phyloP scores from a whole-genome alignment of 2,113 vertebrate genomes.

The Poeciliopsis occidentalis region DNA sequence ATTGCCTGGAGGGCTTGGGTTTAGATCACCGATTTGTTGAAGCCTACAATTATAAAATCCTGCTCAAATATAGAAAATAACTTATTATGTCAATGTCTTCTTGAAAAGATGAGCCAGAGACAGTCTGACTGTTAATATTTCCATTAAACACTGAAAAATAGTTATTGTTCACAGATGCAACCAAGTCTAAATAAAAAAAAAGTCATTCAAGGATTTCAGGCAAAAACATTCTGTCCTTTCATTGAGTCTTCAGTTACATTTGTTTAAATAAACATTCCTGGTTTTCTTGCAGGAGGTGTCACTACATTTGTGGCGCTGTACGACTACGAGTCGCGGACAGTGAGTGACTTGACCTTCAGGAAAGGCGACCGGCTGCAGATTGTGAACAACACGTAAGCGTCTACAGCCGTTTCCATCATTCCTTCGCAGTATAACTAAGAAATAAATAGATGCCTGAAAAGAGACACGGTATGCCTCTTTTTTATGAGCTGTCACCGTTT shows the following conservation, averaged over 20 bases:
- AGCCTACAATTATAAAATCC: conserved; percentile 15
- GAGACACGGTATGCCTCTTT: background rate
- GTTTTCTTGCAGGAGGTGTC: conserved; percentile 86
- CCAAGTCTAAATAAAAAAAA: background rate
- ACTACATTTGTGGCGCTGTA: conserved; percentile 97
- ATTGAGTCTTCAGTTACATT: conserved; percentile 12
- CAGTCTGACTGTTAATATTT: conserved; percentile 42
- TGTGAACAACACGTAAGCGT: conserved; percentile 98
- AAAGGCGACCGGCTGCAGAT: conserved; percentile 96
- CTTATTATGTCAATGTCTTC: conserved; percentile 44
- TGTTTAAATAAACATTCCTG: conserved; percentile 27
- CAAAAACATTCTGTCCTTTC: conserved; percentile 20
- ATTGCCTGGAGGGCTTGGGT: conserved; percentile 26
- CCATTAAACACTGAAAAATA: conserved; percentile 30
- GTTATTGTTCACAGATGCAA: conserved; percentile 14
- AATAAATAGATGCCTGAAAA: no score
- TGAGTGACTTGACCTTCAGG: conserved; percentile 94
- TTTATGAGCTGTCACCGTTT: background rate
- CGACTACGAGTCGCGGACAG: conserved; percentile 94
- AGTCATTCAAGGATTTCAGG: background rate
- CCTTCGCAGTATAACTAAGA: background rate
- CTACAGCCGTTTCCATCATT: background rate
- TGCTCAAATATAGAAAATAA: conserved; percentile 14
- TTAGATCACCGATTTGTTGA: conserved; percentile 40
- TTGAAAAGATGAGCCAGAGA: conserved; percentile 7